These are phyloP conservation scores for Maccullochella peelii DNA, from an alignment of 2,113 vertebrate genomes.

Conservation along the genomic window DNA sequence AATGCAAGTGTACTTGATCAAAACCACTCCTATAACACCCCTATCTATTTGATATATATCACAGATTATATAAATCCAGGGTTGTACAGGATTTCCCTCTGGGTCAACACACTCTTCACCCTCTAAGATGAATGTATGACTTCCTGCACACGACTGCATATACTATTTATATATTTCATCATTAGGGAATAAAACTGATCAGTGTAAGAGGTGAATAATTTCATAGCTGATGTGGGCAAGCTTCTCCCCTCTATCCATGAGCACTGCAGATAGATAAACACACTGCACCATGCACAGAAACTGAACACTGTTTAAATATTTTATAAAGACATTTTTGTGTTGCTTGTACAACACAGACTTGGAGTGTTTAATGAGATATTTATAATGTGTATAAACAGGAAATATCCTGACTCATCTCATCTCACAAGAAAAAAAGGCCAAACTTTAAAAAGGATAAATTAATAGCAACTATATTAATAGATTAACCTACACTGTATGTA, in stretches of 20 bases:
- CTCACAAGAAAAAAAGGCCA: background rate
- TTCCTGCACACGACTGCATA: background rate
- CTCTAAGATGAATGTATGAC: slow-evolving; percentile 15
- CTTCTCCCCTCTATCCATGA: background rate
- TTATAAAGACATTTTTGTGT: slow-evolving; percentile 30
- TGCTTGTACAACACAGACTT: background rate
- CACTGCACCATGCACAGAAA: background rate
- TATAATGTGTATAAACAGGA: background rate
- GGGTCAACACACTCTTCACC: slow-evolving; percentile 3
- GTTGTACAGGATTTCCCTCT: background rate
- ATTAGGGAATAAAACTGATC: slow-evolving; percentile 18
- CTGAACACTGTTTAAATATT: slow-evolving; percentile 41
- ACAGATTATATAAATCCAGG: background rate
- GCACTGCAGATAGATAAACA: slow-evolving; percentile 12
- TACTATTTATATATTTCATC: slow-evolving; percentile 24
- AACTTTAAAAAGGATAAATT: background rate
- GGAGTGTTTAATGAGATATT: slow-evolving; percentile 18
- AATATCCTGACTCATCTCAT: background rate
- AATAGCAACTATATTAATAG: background rate
- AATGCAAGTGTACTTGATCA: slow-evolving; percentile 27
- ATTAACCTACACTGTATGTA: background rate
- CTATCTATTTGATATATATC: background rate
- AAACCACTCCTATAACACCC: slow-evolving; percentile 4
- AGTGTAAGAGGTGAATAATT: slow-evolving; percentile 19
- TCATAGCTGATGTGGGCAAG: background rate